These are phyloP conservation scores for Philantomba maxwellii DNA, from an alignment of 2,113 vertebrate genomes.

Conservation along the genomic window DNA sequence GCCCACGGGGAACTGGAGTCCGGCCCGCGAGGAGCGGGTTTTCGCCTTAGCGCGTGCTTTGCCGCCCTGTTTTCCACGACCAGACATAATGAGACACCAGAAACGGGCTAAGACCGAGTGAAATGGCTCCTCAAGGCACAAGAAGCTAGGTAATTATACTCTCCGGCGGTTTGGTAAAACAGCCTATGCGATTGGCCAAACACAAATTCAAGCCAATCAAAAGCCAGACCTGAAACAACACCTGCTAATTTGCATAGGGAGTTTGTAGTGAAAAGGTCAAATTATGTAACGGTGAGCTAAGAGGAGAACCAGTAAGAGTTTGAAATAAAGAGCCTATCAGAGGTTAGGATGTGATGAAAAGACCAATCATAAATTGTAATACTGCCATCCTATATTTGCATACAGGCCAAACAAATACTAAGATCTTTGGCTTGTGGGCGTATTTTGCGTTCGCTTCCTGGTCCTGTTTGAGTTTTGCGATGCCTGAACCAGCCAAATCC, in stretches of 20 bases:
- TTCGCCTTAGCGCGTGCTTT: slow-evolving; percentile 43
- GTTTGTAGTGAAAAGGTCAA: neutral
- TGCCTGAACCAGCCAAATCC: slow-evolving; percentile 3
- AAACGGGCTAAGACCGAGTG: fast-evolving
- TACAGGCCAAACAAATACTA: neutral
- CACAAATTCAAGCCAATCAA: neutral
- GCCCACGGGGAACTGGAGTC: neutral
- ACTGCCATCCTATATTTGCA: neutral
- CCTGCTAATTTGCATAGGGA: neutral
- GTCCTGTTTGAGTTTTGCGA: fast-evolving
- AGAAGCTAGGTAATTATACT: neutral
- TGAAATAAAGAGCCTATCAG: neutral
- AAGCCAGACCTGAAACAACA: neutral
- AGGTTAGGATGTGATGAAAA: neutral
- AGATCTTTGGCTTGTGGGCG: fast-evolving
- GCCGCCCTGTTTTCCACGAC: neutral
- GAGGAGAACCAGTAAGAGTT: neutral
- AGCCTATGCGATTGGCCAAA: neutral
- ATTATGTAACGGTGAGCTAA: neutral
- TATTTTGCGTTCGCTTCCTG: fast-evolving
- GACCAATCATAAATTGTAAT: neutral
- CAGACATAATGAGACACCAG: neutral
- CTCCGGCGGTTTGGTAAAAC: neutral
- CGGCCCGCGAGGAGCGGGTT: fast-evolving
- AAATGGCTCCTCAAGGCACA: fast-evolving